A percentile compares a stretch with the other conserved stretches of the same genome.
These are phyloP conservation scores for Nomada fabriciana DNA, from an alignment of 2,888 invertebrate genomes.

Conservation along the genomic window DNA sequence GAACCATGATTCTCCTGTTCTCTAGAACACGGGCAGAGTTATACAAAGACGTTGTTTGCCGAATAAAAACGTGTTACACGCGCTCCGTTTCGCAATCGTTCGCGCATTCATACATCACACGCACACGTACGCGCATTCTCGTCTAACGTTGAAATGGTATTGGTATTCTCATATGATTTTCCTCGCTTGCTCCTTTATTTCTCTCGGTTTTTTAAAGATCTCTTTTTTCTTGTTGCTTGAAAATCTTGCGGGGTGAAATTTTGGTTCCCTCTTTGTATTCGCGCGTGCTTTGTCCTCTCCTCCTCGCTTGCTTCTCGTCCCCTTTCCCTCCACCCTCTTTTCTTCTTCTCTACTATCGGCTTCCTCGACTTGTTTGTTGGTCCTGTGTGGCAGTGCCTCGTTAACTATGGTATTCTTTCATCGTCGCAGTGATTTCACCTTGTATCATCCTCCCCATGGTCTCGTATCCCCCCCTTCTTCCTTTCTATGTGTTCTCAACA, in stretches of 20 bases:
- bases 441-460: constrained; percentile 1
- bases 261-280: constrained; percentile 54
- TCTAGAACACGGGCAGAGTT: constrained; percentile 72
- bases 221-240: background rate
- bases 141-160: constrained; percentile 52
- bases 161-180: constrained; percentile 27
- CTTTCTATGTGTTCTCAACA: background rate
- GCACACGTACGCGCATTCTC: constrained; percentile 38
- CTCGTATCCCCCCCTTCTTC: background rate
- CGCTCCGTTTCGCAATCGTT: constrained; percentile 49
- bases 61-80: constrained; percentile 75
- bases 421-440: constrained; percentile 18
- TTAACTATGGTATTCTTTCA: constrained; percentile 47
- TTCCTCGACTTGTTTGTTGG: constrained; percentile 56
- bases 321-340: constrained; percentile 21
- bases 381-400: constrained; percentile 80
- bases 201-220: constrained; percentile 12
- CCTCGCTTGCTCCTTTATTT: constrained; percentile 13
- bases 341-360: constrained; percentile 8
- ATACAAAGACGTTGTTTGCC: constrained; percentile 80
- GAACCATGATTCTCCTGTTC: constrained; percentile 73
- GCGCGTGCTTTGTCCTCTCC: constrained; percentile 30
- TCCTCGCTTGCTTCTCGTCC: constrained; percentile 1
- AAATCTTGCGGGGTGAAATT: constrained; percentile 27
- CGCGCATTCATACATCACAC: constrained; percentile 25